Conservation (phyloP, 2,797 vertebrate genomes). For the Rhinogobio ventralis region DNA sequence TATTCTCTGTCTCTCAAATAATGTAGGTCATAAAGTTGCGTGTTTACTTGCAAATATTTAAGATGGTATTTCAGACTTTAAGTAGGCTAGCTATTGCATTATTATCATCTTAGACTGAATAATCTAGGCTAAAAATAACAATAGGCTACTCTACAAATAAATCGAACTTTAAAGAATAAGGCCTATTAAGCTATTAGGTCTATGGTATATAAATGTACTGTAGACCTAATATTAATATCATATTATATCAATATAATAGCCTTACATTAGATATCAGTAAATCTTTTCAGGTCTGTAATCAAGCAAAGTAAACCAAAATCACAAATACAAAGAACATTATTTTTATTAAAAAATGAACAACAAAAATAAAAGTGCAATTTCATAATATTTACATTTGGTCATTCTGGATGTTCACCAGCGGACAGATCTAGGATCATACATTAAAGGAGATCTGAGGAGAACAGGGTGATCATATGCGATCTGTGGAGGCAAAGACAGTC, state of each 20-base stretch:
- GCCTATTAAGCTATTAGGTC: neutral
- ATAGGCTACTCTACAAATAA: neutral
- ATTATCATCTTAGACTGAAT: neutral
- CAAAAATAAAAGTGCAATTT: constrained; percentile 48
- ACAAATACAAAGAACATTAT: neutral
- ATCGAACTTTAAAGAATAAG: neutral
- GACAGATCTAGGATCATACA: neutral
- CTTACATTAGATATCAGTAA: neutral
- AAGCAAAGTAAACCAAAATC: neutral
- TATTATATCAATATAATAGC: neutral
- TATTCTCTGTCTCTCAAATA: neutral
- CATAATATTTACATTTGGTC: neutral
- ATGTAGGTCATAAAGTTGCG: neutral
- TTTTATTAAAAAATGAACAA: neutral
- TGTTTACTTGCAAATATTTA: neutral
- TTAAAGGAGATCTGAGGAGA: constrained; percentile 3
- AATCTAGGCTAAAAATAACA: neutral
- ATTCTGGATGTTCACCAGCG: constrained; percentile 22
- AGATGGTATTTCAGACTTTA: neutral
- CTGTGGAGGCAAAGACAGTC: neutral
- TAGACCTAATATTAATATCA: no score
- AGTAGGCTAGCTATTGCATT: neutral
- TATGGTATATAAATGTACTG: neutral
- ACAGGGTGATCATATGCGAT: neutral
- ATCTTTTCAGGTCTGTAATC: neutral